phyloP scores from a whole-genome alignment of 2,888 invertebrate genomes.

The Oscheius sp. region DNA sequence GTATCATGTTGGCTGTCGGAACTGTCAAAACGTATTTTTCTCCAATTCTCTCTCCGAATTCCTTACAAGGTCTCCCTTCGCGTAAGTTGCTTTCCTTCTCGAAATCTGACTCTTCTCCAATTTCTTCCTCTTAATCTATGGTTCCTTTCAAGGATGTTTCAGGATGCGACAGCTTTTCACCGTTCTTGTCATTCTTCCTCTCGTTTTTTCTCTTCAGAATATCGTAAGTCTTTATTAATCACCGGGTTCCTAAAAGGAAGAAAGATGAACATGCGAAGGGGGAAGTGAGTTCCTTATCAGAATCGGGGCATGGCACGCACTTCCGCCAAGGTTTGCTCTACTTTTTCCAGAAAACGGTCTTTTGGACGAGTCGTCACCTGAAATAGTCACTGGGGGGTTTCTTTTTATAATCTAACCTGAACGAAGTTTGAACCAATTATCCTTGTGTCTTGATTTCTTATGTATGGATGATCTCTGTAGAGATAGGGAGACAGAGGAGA shows the following conservation, averaged over 20 bases:
- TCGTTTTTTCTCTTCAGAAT: conserved; percentile 4
- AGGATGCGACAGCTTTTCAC: background rate
- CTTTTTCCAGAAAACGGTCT: conserved; percentile 66
- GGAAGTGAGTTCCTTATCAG: background rate
- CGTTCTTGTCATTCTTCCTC: background rate
- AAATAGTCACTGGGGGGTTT: too few relatives aligned
- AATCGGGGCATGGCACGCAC: conserved; percentile 67
- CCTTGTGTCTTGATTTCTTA: conserved; percentile 63
- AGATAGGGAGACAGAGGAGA: conserved; percentile 67
- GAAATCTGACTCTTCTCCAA: background rate
- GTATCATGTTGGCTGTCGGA: background rate
- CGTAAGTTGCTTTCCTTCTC: background rate
- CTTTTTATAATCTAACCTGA: conserved; percentile 59
- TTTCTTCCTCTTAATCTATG: background rate
- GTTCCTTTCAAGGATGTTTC: background rate
- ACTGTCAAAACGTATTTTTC: conserved; percentile 22
- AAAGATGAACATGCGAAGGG: background rate
- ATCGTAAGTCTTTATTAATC: conserved; percentile 3
- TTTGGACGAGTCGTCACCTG: conserved; percentile 53
- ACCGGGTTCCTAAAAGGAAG: conserved; percentile 11
- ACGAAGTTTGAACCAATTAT: conserved; percentile 70
- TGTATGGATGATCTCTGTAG: conserved; percentile 63
- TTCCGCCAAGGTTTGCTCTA: conserved; percentile 68
- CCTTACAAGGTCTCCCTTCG: conserved; percentile 17
- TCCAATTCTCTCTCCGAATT: conserved; percentile 19